Evolutionary conservation across 1,140 invertebrate species (phyloP).

Genomic region (Atta cephalotes): DNA sequence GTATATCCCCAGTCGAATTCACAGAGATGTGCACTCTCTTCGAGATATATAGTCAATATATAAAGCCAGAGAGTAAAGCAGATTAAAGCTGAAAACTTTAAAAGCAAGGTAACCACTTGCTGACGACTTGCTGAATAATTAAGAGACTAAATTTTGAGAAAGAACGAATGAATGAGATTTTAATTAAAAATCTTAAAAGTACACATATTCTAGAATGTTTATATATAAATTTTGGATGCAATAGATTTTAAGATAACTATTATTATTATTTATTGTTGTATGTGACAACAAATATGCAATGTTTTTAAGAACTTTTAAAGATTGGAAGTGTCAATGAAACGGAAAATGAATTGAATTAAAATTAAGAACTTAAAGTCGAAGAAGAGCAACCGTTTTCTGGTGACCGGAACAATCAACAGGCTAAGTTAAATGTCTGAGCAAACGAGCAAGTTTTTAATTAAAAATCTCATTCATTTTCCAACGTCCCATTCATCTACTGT

Average conservation of each 20-base stretch:
- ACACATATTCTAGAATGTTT: constrained; percentile 3
- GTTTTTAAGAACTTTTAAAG: constrained; percentile 25
- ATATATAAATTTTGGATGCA: background rate
- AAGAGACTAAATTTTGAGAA: constrained; percentile 50
- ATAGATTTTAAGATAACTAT: background rate
- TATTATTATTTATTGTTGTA: background rate
- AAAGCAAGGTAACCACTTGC: constrained; percentile 16
- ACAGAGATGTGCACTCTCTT: constrained; percentile 27
- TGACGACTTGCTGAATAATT: constrained; percentile 30
- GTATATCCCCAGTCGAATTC: constrained; percentile 10
- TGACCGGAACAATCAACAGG: constrained; percentile 42
- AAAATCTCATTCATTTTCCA: constrained; percentile 40
- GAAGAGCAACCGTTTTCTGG: constrained; percentile 1
- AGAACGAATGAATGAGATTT: constrained; percentile 38
- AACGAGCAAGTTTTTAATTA: constrained; percentile 48
- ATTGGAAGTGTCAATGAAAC: background rate
- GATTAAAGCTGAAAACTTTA: constrained; percentile 51
- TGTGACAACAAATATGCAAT: background rate
- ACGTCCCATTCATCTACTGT: background rate
- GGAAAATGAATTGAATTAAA: constrained; percentile 31
- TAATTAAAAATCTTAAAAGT: constrained; percentile 45
- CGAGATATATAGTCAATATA: constrained; percentile 24
- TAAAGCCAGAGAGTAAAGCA: constrained; percentile 26
- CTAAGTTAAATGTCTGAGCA: constrained; percentile 28
- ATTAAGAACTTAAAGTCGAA: constrained; percentile 2